These are phyloP conservation scores for Conus canariensis DNA, from an alignment of 2,888 invertebrate genomes.

Conservation along the genomic window DNA sequence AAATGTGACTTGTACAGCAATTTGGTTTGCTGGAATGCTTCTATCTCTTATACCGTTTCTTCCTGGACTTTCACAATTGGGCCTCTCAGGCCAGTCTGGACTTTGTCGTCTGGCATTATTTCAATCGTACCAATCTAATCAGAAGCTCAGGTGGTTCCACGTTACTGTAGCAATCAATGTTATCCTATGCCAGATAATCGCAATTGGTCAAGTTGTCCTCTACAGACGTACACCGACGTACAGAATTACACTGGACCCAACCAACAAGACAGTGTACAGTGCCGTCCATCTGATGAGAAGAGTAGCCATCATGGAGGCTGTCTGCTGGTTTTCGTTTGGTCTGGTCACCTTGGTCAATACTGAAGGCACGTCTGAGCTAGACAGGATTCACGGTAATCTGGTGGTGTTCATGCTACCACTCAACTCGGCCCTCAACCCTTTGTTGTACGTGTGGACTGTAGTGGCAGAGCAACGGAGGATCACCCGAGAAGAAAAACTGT, in stretches of 20 bases:
- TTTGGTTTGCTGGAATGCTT: neutral
- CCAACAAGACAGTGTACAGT: neutral
- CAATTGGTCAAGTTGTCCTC: neutral
- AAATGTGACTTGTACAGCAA: neutral
- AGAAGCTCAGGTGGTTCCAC: neutral
- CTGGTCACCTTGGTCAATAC: too few relatives aligned
- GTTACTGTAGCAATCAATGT: neutral
- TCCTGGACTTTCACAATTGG: neutral
- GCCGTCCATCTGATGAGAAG: too few relatives aligned
- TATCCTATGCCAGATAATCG: neutral
- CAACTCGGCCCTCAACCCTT: neutral
- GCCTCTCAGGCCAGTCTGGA: neutral
- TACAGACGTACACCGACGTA: neutral
- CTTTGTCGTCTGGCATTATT: neutral
- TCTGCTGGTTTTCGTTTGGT: too few relatives aligned
- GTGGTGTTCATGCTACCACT: neutral
- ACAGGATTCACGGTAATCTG: neutral
- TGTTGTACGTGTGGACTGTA: neutral
- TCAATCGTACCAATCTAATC: neutral
- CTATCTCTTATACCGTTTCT: neutral
- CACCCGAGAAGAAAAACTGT: too few relatives aligned
- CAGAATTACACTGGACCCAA: neutral
- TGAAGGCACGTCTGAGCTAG: too few relatives aligned
- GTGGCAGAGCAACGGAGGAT: too few relatives aligned
- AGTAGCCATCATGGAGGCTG: too few relatives aligned